Conservation (phyloP, 2,797 vertebrate species). For the Girardinus metallicus region DNA sequence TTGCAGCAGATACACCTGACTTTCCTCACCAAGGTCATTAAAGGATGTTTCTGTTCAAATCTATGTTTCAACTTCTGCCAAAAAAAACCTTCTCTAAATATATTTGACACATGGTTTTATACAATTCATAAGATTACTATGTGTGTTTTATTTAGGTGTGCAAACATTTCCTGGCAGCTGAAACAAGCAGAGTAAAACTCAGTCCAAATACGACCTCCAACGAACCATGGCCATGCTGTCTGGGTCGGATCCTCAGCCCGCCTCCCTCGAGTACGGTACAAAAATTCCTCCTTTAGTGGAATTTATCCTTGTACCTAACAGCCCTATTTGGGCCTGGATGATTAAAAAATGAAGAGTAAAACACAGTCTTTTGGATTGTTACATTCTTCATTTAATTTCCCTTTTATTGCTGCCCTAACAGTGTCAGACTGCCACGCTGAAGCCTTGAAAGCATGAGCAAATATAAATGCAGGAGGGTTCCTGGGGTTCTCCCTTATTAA, state of each 20-base stretch:
- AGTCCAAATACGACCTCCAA: background rate
- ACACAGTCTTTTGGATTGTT: background rate
- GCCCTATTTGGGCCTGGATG: slow-evolving; percentile 18
- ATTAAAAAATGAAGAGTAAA: slow-evolving; percentile 7
- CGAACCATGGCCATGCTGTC: background rate
- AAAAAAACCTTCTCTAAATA: background rate
- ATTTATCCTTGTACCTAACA: slow-evolving; percentile 29
- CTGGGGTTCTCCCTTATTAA: slow-evolving; percentile 57
- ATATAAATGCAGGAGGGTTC: slow-evolving; percentile 50
- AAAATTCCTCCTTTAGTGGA: slow-evolving; percentile 4
- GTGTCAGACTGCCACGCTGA: slow-evolving; percentile 5
- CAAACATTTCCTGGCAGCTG: background rate
- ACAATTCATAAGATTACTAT: background rate
- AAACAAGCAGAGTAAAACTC: background rate
- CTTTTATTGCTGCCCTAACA: background rate
- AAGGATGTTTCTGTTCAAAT: background rate
- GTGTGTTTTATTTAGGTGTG: background rate
- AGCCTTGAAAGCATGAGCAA: slow-evolving; percentile 44
- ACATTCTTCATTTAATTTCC: slow-evolving; percentile 8
- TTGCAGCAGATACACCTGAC: background rate
- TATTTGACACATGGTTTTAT: background rate
- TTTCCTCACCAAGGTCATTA: background rate
- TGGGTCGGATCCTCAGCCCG: background rate
- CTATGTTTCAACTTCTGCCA: background rate
- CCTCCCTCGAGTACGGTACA: background rate